Evolutionary conservation across 2,888 invertebrate genomes (phyloP), one percentile per base, ranked within the genome.

Genomic region (Drosophila cognata): DNA sequence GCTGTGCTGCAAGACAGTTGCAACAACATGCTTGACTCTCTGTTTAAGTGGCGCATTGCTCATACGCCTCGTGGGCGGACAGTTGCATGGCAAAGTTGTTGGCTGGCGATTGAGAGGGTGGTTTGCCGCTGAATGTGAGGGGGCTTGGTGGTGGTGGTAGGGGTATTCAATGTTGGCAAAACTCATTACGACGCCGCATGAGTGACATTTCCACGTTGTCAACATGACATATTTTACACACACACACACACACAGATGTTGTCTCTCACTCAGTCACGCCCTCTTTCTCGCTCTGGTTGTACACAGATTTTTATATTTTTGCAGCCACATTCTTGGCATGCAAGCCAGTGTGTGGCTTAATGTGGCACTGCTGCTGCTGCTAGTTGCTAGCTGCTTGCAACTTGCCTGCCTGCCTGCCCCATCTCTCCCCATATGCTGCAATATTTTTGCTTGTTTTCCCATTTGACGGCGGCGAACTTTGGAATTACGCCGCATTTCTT

Each of bases 191-290:
- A 82, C 81, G 84, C 78, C 84, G 77, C 87, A 90, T 90, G 87
- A 87, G 86, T 90, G 87, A 90, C 87, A 90, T 88, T 90, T 90
- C 90, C 74, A 79, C 87, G 89, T 77, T 79, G 89, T 90, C 87
- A 86, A 90, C 90, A 87, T 90, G 87, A 87, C 87, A 90, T 90
- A 86, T 87, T 88, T 88, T 81, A 77, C 74, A 81, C 70, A 77
- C 46, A 63, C 59, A 63, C 29, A 36, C 36, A 52, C 50, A 21
- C n/a, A 36, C 36, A n/a, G 38, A 28, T 21, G 56, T 56, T 38
- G 38, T 43, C 16, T 31, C 41, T 41, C 13, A 41, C 38, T 56
- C 38, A 41, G 43, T 21, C 43, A 43, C 43, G 21, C 18, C n/a
- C 56, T 41, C 29, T 21, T 8, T 6, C 41, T 13, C 55, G 1